Conservation (phyloP, 2,888 invertebrate genomes). For the Leptopterna dolabrata region DNA sequence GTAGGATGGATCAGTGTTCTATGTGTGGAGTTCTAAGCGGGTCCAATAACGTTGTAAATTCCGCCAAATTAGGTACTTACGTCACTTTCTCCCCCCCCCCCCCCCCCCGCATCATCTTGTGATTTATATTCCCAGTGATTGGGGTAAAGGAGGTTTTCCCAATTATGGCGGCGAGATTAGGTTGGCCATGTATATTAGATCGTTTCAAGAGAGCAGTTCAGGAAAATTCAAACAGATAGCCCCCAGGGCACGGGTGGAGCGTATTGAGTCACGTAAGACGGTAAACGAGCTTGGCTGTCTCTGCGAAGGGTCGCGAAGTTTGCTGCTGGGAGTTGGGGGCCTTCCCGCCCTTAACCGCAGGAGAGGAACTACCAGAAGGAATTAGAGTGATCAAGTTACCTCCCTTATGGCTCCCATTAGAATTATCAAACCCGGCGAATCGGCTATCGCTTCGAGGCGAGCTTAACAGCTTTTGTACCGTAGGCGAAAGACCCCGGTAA, state of each 20-base stretch:
- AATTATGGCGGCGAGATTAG: too few species aligned
- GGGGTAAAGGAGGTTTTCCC: too few species aligned
- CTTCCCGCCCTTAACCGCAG: neutral
- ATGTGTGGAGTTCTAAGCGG: too few species aligned
- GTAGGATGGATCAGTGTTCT: too few species aligned
- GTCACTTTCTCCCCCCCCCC: too few species aligned
- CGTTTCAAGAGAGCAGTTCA: neutral
- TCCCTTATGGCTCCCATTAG: conserved; percentile 46
- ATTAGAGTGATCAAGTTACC: conserved; percentile 43
- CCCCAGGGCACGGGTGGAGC: neutral
- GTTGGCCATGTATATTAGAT: neutral
- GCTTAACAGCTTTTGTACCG: conserved; percentile 37
- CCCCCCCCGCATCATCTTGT: too few species aligned
- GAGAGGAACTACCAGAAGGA: conserved; percentile 14
- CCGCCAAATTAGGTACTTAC: too few species aligned
- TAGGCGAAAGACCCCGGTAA: neutral
- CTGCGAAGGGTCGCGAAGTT: neutral
- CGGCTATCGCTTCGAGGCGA: conserved; percentile 24
- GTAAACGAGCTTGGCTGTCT: neutral
- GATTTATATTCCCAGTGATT: too few species aligned
- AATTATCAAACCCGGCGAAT: conserved; percentile 35
- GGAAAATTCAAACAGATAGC: neutral
- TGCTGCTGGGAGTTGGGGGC: neutral
- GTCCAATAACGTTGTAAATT: too few species aligned
- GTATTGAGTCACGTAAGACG: conserved; percentile 31